Evolutionary conservation across 2,888 invertebrate species (phyloP), one percentile per base, ranked within the genome.

Genomic region (Helicoverpa assulta): DNA sequence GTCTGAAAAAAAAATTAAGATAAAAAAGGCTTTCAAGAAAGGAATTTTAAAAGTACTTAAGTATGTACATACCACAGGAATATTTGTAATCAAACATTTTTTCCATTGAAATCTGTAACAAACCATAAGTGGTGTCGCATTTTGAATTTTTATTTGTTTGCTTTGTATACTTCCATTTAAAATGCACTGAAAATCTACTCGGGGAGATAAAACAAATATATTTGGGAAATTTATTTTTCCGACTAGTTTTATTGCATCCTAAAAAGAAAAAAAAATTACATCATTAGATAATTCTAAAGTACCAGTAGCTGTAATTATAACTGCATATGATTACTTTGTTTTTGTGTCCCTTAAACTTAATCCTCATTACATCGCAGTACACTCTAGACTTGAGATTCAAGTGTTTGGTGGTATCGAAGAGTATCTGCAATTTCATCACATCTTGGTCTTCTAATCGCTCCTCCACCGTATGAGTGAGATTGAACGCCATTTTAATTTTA

Each of bases 181-280:
- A 75, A 97, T 93, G 85, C 97, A 97, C 57, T 96, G 96, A 86
- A 98, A 97, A 87, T 97, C 96, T 5, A 97, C 89, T 71, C 91
- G 89, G 16, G 93, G 93, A 53, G 97, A 96, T 72, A 95, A 87
- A 64, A 97, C 91, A 52, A 93, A 92, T 59, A 98, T 88, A 84
- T 97, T 97, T 0, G 98, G 98, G 86, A 96, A 97, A 90, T 97
- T 97, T 1, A 98, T 96, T 88, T 96, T 96, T 43, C 97, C 97
- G 56, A 90, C 91, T 54, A 98, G 87, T 76, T 96, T 95, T 58
- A 98, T 94, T 70, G 93, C 94, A 84, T 97, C 97, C 97, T 98
- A 85, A 70, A 95, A 72, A 61, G 4, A 16, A 54, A 55, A 92
- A 65, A 70, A 57, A 56, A 26, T 26, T 26, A 47, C 8, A 52